Conservation (phyloP, 2,888 invertebrate species). For the Julus scandinavius region DNA sequence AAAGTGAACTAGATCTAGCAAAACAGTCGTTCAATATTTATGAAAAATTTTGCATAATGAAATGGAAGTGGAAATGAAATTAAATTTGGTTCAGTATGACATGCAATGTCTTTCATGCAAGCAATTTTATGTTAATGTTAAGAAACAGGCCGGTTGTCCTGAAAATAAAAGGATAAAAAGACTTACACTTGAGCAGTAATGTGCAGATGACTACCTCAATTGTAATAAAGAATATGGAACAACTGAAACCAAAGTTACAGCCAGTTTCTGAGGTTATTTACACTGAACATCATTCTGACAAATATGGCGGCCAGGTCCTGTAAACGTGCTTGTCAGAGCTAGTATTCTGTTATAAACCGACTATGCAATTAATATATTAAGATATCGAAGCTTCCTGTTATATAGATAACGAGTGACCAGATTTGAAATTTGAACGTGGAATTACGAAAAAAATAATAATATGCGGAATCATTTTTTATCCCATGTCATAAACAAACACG, state of each 20-base stretch:
- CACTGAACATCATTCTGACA: background rate
- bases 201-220: background rate
- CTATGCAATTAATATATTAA: background rate
- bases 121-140: background rate
- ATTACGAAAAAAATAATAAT: too few species aligned
- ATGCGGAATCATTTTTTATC: too few species aligned
- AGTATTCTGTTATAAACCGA: background rate
- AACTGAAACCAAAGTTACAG: background rate
- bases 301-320: background rate
- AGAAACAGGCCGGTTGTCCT: background rate
- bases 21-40: background rate
- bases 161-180: background rate
- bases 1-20: background rate
- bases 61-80: background rate
- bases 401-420: too few species aligned
- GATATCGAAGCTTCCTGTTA: background rate
- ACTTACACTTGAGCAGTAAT: background rate
- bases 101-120: background rate
- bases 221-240: background rate
- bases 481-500: too few species aligned
- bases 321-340: too few species aligned
- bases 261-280: background rate
- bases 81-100: background rate
- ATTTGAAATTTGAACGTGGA: too few species aligned
- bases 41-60: conserved; percentile 1